Evolutionary conservation across 92 coral and sea anemone genomes (phyloP).

Genomic region (Meandrina meandrites): DNA sequence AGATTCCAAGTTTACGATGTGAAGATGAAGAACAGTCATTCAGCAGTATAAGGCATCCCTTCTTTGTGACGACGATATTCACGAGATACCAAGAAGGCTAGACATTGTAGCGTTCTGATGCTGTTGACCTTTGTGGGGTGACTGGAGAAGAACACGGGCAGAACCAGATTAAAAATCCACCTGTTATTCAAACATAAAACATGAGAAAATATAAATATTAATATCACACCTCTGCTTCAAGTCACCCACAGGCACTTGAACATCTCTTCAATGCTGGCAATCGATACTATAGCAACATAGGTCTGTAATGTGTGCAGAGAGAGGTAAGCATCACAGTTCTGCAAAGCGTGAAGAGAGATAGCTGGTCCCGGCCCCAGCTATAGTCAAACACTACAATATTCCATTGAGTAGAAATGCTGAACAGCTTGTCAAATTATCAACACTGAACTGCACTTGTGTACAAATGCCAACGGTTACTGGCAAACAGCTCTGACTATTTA

Average conservation of each 20-base stretch:
- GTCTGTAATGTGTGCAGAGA: not conserved
- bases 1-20: not conserved
- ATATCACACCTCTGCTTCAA: not conserved
- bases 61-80: not conserved
- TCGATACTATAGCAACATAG: not conserved
- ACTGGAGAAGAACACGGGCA: slow-evolving; percentile 79
- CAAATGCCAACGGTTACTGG: too few relatives aligned
- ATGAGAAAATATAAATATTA: not conserved
- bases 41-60: not conserved
- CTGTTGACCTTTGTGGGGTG: slow-evolving; percentile 37
- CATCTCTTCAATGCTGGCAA: not conserved
- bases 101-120: slow-evolving; percentile 75
- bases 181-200: slow-evolving; percentile 40
- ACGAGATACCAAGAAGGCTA: not conserved
- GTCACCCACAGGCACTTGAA: too few relatives aligned
- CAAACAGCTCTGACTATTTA: too few relatives aligned
- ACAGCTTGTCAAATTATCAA: too few relatives aligned
- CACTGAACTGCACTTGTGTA: too few relatives aligned
- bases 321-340: not conserved
- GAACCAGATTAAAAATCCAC: slow-evolving; percentile 77
- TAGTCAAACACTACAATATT: not conserved
- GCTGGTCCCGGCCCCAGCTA: not conserved
- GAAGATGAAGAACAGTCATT: not conserved
- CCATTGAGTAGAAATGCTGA: not conserved
- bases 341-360: not conserved